phyloP scores from a whole-genome alignment of 2,888 invertebrate genomes.

The Eulithis prunata region DNA sequence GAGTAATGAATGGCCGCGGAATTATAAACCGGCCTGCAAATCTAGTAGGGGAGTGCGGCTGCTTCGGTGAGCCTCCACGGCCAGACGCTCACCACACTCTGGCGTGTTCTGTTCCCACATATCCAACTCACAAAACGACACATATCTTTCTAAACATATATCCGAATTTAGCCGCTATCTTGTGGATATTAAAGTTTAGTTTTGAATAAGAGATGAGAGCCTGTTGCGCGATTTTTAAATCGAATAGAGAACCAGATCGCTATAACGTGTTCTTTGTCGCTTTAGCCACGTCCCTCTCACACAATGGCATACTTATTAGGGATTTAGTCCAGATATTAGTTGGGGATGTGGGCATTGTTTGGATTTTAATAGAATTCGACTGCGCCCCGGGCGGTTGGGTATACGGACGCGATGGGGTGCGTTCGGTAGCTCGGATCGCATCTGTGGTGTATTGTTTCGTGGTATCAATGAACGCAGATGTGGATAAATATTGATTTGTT shows the following conservation, averaged over 20 bases:
- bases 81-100: constrained; percentile 82
- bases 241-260: constrained; percentile 65
- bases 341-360: constrained; percentile 83
- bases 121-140: constrained; percentile 48
- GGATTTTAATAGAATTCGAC: constrained; percentile 82
- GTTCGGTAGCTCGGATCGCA: constrained; percentile 53
- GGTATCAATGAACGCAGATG: constrained; percentile 45
- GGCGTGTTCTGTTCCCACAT: constrained; percentile 70
- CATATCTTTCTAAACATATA: constrained; percentile 38
- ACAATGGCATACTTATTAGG: constrained; percentile 85
- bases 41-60: constrained; percentile 82
- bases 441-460: constrained; percentile 61
- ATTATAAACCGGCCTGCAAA: constrained; percentile 82
- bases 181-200: constrained; percentile 29
- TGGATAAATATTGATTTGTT: constrained; percentile 43
- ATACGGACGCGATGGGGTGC: constrained; percentile 52
- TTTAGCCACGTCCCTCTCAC: constrained; percentile 81
- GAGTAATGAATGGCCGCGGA: constrained; percentile 77
- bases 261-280: constrained; percentile 84
- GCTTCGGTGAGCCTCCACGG: constrained; percentile 83
- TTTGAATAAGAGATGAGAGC: constrained; percentile 26
- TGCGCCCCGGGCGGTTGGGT: constrained; percentile 77
- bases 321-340: constrained; percentile 85
- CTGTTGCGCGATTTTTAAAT: constrained; percentile 31
- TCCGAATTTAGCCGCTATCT: constrained; percentile 39